These are phyloP conservation scores for Hemiprocne comata DNA, from an alignment of 2,113 vertebrate species.

Conservation along the genomic window DNA sequence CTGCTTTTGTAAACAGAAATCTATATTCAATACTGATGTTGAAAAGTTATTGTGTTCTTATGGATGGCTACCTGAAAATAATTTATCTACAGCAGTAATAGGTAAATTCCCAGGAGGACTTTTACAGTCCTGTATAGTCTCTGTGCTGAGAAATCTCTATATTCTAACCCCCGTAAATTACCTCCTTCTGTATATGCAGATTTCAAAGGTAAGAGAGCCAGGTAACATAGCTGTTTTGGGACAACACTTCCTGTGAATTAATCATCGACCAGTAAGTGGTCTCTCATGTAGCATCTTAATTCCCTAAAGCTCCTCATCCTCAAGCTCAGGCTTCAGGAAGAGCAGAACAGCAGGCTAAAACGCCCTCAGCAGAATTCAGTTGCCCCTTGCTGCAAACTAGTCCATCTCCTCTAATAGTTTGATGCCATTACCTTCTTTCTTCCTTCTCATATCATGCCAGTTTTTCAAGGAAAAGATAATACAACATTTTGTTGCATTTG, in stretches of 20 bases:
- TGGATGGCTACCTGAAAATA: constrained; percentile 50
- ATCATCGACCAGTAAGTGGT: background rate
- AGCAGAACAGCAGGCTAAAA: background rate
- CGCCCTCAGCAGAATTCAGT: background rate
- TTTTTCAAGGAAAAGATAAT: constrained; percentile 13
- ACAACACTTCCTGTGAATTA: background rate
- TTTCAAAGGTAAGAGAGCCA: background rate
- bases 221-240: background rate
- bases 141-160: background rate
- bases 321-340: background rate
- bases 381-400: background rate
- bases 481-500: background rate
- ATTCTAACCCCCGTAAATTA: background rate
- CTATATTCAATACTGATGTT: background rate
- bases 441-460: background rate
- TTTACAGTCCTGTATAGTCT: background rate
- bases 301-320: background rate
- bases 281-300: background rate
- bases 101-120: constrained; percentile 34
- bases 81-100: background rate
- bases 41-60: constrained; percentile 40
- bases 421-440: background rate
- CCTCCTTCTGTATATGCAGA: background rate
- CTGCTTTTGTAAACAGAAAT: background rate
- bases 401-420: background rate